Base-by-base conservation (phyloP, 2,113 vertebrate species). In the Hirundichthys speculiger region DNA sequence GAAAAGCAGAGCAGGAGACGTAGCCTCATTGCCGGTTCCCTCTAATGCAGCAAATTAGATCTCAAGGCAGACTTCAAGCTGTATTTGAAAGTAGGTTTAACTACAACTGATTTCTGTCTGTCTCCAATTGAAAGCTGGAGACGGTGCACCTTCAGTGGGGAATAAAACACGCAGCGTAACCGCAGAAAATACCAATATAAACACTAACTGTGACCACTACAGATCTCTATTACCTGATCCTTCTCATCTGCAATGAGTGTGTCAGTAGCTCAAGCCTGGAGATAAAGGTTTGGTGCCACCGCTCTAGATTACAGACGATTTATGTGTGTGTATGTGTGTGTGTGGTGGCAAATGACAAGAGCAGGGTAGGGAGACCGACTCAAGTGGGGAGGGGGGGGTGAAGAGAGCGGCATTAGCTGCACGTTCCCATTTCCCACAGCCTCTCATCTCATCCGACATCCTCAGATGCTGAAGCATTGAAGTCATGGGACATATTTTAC, bases 331-430 rank as follows among this genome's bases (percentile, higher is more conserved):
- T 58, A 69, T 16, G 60, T 69, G 30, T 70, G 55, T 15, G 45
- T 64, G 57, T 75, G 69, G 76, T 41, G 62, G 69, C 64, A 60
- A 74, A 67, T 62, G 71, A 76, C 67, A 61, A 69, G 61, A 18
- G 70, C 42, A n/a, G n/a, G n/a, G 41, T 75, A 65, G 21, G 64
- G 59, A 64, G 73, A 73, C 45, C 30, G 68, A 61, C 56, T 75
- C 63, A 79, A 64, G 70, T 27, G 42, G 55, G 65, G 70, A 73
- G 69, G 56, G 66, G n/a, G 77, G 45, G 58, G 69, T 57, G 63
- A 51, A 55, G 77, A 77, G 62, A 78, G 66, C 45, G 63, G 73
- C 73, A 86, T 86, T 84, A 79, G 59, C 53, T 57, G 30, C 30
- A 6, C 7, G 58, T 76, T 56, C 57, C 69, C 74, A 67, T 82